phyloP scores from a whole-genome alignment of 23 tunicate species.

The Trididemnum clinides region DNA sequence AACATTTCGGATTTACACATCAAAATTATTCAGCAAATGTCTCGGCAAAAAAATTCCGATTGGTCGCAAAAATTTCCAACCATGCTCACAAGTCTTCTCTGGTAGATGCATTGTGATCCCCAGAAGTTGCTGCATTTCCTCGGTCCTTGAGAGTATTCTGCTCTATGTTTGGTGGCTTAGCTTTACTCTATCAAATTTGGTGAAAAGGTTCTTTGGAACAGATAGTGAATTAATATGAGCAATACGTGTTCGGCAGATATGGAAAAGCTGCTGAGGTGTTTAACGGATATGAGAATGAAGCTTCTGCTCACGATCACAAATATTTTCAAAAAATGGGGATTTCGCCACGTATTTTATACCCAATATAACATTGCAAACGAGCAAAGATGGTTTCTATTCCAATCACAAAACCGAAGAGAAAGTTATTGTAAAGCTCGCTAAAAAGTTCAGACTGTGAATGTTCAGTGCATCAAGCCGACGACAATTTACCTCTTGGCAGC shows the following conservation, averaged over 20 bases:
- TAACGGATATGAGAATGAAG: background rate
- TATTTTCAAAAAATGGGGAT: background rate
- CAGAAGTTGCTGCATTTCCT: background rate
- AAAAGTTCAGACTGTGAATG: background rate
- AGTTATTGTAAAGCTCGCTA: background rate
- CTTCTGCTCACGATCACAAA: background rate
- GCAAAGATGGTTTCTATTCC: background rate
- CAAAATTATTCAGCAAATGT: no score
- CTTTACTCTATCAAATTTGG: background rate
- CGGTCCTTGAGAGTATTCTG: background rate
- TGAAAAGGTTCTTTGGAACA: background rate
- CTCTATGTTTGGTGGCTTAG: background rate
- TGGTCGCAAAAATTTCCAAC: no score
- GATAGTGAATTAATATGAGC: background rate
- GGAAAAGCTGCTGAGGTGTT: background rate
- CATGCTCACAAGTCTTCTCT: slow-evolving; percentile 7
- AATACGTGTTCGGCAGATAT: background rate
- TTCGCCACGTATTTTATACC: background rate
- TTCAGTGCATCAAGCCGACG: background rate
- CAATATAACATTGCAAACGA: background rate
- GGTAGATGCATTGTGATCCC: background rate
- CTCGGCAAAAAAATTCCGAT: no score
- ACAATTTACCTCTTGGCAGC: no score
- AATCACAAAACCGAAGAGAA: background rate
- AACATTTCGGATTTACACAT: no score